phyloP scores from a whole-genome alignment of 1,140 invertebrate genomes.

The Megalopta genalis region DNA sequence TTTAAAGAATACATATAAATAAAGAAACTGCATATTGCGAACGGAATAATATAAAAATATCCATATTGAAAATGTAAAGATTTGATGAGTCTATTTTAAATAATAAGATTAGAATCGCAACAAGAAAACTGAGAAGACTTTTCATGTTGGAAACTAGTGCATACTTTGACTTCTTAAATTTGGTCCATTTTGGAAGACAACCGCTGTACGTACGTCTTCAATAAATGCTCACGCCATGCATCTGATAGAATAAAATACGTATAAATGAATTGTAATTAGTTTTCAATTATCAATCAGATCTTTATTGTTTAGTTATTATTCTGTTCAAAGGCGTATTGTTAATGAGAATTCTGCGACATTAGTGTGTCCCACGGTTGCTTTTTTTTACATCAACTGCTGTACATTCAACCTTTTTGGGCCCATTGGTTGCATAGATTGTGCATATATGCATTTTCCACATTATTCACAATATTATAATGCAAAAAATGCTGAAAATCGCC shows the following conservation, averaged over 20 bases:
- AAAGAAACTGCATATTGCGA: not conserved
- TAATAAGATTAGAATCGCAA: not conserved
- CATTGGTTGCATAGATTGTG: conserved; percentile 6
- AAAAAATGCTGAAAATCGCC: not conserved
- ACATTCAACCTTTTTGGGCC: not conserved
- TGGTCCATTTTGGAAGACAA: conserved; percentile 20
- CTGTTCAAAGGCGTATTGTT: not conserved
- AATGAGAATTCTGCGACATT: not conserved
- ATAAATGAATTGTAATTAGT: not conserved
- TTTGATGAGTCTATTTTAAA: not conserved
- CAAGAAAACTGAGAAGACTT: not conserved
- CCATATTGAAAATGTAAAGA: not conserved
- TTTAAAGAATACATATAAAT: not conserved
- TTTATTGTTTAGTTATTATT: not conserved
- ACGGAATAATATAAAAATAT: not conserved
- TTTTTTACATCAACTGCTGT: not conserved
- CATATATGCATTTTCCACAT: not conserved
- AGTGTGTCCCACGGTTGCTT: not conserved
- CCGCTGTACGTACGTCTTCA: not conserved
- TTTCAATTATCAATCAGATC: not conserved
- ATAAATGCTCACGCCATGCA: not conserved
- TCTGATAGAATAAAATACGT: not conserved
- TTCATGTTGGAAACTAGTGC: not conserved
- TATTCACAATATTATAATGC: not conserved
- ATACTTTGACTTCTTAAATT: conserved; percentile 23